Percentiles rank a stretch among this genome's conserved stretches.
phyloP scores from a whole-genome alignment of 2,797 vertebrate genomes.

The Sphenodon punctatus region DNA sequence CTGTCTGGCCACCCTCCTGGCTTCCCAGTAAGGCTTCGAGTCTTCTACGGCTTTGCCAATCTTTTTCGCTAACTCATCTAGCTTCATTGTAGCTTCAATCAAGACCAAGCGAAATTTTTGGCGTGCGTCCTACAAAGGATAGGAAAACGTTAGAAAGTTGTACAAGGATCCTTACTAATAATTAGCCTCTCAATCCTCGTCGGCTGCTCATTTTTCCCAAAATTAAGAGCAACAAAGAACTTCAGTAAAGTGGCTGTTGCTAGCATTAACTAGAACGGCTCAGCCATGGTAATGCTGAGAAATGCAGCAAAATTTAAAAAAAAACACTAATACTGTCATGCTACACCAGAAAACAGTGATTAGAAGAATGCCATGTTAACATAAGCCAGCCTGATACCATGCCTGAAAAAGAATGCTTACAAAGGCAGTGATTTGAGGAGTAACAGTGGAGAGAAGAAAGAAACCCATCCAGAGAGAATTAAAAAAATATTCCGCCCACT shows the following conservation, averaged over 20 bases:
- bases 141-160: background rate
- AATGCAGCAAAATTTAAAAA: too few relatives aligned
- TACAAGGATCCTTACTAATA: background rate
- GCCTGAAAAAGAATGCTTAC: background rate
- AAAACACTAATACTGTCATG: fast-evolving
- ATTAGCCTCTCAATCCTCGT: too few relatives aligned
- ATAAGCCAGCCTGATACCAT: background rate
- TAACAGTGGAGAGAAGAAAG: fast-evolving
- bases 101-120: slow-evolving; percentile 93
- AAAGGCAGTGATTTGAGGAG: background rate
- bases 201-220: too few relatives aligned
- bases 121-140: slow-evolving; percentile 82
- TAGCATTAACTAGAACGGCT: background rate
- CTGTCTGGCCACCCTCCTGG: slow-evolving; percentile 90
- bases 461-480: background rate
- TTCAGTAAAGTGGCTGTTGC: background rate
- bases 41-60: slow-evolving; percentile 94
- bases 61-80: slow-evolving; percentile 94
- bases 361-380: background rate
- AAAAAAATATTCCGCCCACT: background rate
- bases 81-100: slow-evolving; percentile 91
- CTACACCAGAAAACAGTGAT: background rate
- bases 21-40: slow-evolving; percentile 98
- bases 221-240: fast-evolving
- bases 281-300: background rate